Percentiles rank a stretch among this genome's conserved stretches.
phyloP scores from a whole-genome alignment of 2,888 invertebrate genomes.

The Cheilosia vulpina region DNA sequence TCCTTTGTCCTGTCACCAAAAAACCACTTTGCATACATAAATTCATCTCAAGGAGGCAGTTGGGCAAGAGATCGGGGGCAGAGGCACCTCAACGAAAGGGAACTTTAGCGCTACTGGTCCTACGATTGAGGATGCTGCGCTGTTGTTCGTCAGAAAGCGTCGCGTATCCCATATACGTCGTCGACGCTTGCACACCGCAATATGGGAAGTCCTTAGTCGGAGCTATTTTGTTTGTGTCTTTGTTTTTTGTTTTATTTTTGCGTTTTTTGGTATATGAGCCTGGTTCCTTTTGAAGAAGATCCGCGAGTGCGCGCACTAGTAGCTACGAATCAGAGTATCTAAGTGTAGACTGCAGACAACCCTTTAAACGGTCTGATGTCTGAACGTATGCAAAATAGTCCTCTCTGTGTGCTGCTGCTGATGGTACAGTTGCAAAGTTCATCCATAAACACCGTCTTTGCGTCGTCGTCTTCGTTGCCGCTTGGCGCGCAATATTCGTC shows the following conservation, averaged over 20 bases:
- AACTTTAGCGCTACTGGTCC: conserved; percentile 70
- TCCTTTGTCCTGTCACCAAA: conserved; percentile 78
- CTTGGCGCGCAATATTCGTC: conserved; percentile 49
- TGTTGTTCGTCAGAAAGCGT: conserved; percentile 66
- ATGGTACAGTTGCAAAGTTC: conserved; percentile 69
- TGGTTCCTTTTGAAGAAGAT: conserved; percentile 68
- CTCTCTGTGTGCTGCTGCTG: conserved; percentile 31
- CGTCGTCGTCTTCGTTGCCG: conserved; percentile 21
- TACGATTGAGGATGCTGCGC: conserved; percentile 46
- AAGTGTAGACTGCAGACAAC: conserved; percentile 63
- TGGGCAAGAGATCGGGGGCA: conserved; percentile 22
- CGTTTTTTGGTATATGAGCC: neutral
- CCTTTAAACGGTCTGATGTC: conserved; percentile 57
- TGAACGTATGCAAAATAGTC: conserved; percentile 73
- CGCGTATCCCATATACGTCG: conserved; percentile 68
- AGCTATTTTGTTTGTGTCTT: conserved; percentile 44
- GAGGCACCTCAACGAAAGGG: conserved; percentile 62
- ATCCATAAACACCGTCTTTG: conserved; percentile 71
- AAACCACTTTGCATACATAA: conserved; percentile 82
- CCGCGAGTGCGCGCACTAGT: conserved; percentile 43
- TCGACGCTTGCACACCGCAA: conserved; percentile 15
- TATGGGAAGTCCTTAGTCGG: conserved; percentile 53
- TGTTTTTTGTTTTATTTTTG: conserved; percentile 12
- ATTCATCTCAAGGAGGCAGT: conserved; percentile 79
- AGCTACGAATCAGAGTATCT: conserved; percentile 62